Evolutionary conservation across 2,888 invertebrate species (phyloP).

Genomic region (Andrena trimmerana): DNA sequence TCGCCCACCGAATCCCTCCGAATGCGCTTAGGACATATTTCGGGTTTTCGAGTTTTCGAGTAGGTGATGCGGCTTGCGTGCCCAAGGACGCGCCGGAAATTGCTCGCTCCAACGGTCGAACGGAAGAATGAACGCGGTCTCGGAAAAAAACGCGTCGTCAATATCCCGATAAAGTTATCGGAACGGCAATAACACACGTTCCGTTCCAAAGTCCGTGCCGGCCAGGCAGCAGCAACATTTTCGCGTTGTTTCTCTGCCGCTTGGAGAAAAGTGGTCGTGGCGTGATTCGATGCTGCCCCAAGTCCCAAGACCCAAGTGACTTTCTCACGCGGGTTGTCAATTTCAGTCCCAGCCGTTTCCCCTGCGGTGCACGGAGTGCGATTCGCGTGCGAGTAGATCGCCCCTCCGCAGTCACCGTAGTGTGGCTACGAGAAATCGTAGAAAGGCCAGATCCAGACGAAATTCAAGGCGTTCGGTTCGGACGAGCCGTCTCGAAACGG

Average conservation of each 20-base stretch:
- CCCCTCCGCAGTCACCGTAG: no score
- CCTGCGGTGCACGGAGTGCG: neutral
- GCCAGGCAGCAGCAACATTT: conserved; percentile 23
- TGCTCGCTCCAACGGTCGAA: neutral
- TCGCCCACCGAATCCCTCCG: neutral
- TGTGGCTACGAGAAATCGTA: neutral
- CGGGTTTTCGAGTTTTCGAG: neutral
- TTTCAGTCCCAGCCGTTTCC: neutral
- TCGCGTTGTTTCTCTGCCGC: conserved; percentile 6
- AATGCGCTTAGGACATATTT: neutral
- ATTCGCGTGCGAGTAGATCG: neutral
- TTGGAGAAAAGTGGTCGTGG: neutral
- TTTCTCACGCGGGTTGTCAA: conserved; percentile 2
- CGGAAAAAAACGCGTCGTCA: conserved; percentile 22
- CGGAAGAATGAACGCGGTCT: conserved; percentile 2
- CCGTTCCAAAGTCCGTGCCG: conserved; percentile 40
- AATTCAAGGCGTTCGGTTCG: neutral
- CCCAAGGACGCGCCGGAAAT: neutral
- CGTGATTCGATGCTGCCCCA: neutral
- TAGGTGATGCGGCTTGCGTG: neutral
- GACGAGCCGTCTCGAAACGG: conserved; percentile 5
- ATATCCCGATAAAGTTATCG: conserved; percentile 37
- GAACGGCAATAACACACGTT: neutral
- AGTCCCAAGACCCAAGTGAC: no score
- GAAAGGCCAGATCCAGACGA: neutral